Base-by-base conservation (phyloP, 2,888 invertebrate species). In the Drosophila falleni region DNA sequence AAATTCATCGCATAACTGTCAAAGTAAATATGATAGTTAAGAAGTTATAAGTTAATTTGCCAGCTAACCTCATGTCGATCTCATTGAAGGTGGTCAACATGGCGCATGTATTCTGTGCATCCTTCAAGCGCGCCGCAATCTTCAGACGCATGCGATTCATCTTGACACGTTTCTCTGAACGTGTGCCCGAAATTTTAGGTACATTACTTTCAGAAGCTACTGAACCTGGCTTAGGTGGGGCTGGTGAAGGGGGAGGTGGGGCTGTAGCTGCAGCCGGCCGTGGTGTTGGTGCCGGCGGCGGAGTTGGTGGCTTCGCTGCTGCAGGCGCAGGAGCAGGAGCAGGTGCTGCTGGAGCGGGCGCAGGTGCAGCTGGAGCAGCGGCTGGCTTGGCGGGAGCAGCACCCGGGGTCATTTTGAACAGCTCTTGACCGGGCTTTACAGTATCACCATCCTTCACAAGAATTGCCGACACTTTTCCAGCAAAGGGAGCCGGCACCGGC, bases 81-180 rank as follows among this genome's bases (percentile, higher is more conserved):
- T 99, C 99, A 93, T 99, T 99, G 93, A 99, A 99, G 0, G 99
- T 99, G 1, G 99, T 99, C 80, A 99, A 93, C 98, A 99, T 99
- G 0, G 99, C 99, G 93, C 98, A 98, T 0, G 96, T 96, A 92
- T 99, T 98, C 93, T 99, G 99, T 0, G 99, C 99, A 77, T 99
- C 98, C 93, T 99, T 99, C 84, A 99, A 94, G 46, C 99, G 95
- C 83, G 97, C 95, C 0, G 99, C 98, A 91, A 99, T 99, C 89
- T 98, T 96, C 88, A 94, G 95, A 37, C 99, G 94, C 99, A 99
- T 99, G 71, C 99, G 95, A 93, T 98, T 99, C 98, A 99, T 99
- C 93, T 99, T 99, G 0, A 99, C 98, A 81, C 98, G 95, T 90
- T 98, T 98, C 91, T 99, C 99, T 5, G 97, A 96, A 74, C 98